Evolutionary conservation across 1,140 invertebrate genomes (phyloP).

Genomic region (Luehdorfia chinensis): DNA sequence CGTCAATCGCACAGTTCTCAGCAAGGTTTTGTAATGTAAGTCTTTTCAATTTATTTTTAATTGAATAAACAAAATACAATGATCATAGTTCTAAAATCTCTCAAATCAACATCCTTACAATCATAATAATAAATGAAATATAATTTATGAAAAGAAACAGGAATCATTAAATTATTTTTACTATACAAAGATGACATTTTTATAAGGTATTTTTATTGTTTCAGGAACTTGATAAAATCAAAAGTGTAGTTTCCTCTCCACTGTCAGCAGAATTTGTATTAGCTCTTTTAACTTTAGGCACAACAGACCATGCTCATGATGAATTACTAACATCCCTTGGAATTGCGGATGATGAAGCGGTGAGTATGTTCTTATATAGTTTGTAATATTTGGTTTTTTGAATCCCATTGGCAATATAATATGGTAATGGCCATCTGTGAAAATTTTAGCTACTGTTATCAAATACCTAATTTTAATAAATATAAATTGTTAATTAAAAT

Average conservation of each 20-base stretch:
- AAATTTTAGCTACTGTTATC: neutral
- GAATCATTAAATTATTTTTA: no score
- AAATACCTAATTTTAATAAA: no score
- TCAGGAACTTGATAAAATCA: conserved; percentile 56
- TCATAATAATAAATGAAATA: neutral
- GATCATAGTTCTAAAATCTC: no score
- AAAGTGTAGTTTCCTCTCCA: conserved; percentile 59
- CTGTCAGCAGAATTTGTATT: conserved; percentile 62
- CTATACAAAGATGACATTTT: no score
- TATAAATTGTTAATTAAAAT: no score
- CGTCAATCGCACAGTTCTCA: conserved; percentile 55
- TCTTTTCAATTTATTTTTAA: conserved; percentile 22
- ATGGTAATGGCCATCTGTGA: neutral
- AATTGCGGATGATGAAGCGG: conserved; percentile 48
- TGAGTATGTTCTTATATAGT: conserved; percentile 35
- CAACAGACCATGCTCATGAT: conserved; percentile 42
- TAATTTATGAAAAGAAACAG: no score
- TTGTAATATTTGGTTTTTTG: conserved; percentile 8
- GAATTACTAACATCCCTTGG: conserved; percentile 48
- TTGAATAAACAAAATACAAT: no score
- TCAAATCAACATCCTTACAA: no score
- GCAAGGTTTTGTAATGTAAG: conserved; percentile 64
- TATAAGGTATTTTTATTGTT: no score
- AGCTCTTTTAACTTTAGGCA: conserved; percentile 51
- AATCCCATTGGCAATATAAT: neutral